A percentile compares a stretch with the other conserved stretches of the same genome.
Conservation (phyloP, 2,797 vertebrate genomes). For the Alexandromys oeconomus region DNA sequence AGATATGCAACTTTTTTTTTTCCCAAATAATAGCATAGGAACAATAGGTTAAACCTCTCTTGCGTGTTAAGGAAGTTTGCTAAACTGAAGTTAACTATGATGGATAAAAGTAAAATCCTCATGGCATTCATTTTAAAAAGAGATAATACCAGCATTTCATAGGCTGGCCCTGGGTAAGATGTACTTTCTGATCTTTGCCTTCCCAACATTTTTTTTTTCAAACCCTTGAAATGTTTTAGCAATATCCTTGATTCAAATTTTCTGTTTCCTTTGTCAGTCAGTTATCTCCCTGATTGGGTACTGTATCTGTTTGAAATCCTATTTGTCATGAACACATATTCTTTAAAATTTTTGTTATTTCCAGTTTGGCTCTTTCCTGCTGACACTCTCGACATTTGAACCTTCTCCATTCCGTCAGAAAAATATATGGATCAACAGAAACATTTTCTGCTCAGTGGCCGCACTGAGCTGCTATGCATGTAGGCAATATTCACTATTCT, state of each 20-base stretch:
- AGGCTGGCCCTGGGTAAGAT: background rate
- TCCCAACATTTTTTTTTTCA: background rate
- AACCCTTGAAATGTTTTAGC: slow-evolving; percentile 25
- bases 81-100: slow-evolving; percentile 76
- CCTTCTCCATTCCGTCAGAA: no score
- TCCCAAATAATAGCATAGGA: slow-evolving; percentile 80
- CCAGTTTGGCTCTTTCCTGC: background rate
- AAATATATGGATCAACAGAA: background rate
- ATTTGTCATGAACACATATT: background rate
- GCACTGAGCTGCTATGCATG: background rate
- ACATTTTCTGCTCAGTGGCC: background rate
- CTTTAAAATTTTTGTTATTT: background rate
- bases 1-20: slow-evolving; percentile 79
- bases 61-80: slow-evolving; percentile 68
- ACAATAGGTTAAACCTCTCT: slow-evolving; percentile 82
- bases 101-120: slow-evolving; percentile 12
- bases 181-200: slow-evolving; percentile 7
- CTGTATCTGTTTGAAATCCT: background rate
- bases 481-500: background rate
- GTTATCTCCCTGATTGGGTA: background rate
- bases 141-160: slow-evolving; percentile 28
- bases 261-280: background rate
- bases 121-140: slow-evolving; percentile 29
- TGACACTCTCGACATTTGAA: background rate
- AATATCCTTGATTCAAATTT: slow-evolving; percentile 2